phyloP scores from a whole-genome alignment of 2,113 vertebrate genomes.

The Dicaeum eximium region DNA sequence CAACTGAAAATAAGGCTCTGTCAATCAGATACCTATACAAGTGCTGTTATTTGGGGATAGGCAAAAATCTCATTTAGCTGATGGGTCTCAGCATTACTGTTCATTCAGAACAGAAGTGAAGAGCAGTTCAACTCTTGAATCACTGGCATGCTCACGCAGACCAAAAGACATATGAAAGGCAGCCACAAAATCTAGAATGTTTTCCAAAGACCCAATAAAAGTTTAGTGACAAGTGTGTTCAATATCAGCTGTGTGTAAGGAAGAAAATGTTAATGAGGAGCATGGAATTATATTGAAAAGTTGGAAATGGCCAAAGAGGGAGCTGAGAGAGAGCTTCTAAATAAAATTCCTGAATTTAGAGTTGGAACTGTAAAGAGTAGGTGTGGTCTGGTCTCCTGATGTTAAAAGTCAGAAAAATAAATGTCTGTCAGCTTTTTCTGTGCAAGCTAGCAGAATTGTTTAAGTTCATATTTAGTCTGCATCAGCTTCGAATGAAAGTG shows the following conservation, averaged over 20 bases:
- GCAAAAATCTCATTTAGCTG: not conserved
- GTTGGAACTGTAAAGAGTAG: not conserved
- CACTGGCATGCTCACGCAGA: not conserved
- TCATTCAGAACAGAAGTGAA: not conserved
- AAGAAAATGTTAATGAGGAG: not conserved
- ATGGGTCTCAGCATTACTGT: not conserved
- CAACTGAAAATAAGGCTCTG: not conserved
- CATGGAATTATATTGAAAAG: not conserved
- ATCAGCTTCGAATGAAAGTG: not conserved
- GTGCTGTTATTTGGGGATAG: not conserved
- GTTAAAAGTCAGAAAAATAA: not conserved
- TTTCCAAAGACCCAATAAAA: not conserved
- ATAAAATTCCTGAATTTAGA: not conserved
- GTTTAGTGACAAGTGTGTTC: not conserved
- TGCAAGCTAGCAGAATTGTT: not conserved
- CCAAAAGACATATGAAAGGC: not conserved
- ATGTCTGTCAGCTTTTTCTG: not conserved
- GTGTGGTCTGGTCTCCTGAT: not conserved
- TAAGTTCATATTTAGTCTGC: not conserved
- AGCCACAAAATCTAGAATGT: not conserved
- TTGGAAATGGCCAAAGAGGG: not conserved
- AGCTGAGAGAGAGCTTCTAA: not conserved
- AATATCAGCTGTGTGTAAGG: not conserved
- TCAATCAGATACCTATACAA: not conserved
- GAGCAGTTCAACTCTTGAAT: not conserved